These are phyloP conservation scores for Coreius guichenoti DNA, from an alignment of 2,797 vertebrate genomes.

Conservation along the genomic window DNA sequence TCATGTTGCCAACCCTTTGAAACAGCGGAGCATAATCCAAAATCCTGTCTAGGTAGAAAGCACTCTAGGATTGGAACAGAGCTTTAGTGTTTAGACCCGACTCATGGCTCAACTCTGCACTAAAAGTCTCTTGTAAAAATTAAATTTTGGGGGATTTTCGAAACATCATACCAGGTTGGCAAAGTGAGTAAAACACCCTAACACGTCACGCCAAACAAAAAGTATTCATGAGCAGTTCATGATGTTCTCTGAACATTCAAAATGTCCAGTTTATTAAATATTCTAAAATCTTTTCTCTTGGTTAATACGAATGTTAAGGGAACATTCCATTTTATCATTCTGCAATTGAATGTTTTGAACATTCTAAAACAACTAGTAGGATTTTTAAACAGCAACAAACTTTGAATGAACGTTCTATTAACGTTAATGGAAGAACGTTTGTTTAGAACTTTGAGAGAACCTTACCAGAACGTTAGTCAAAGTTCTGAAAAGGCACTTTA, in stretches of 20 bases:
- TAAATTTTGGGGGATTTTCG: neutral
- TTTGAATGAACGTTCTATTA: no score
- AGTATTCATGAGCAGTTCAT: conserved; percentile 7
- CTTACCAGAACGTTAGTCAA: neutral
- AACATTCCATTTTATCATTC: no score
- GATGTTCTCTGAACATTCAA: no score
- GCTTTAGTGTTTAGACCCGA: neutral
- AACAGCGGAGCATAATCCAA: neutral
- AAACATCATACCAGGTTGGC: neutral
- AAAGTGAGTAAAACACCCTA: no score
- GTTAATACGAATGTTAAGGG: no score
- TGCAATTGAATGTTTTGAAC: no score
- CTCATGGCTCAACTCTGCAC: neutral
- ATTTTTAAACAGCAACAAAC: no score
- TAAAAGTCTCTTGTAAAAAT: neutral
- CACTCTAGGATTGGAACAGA: neutral
- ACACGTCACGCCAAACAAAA: conserved; percentile 1
- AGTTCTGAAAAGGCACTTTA: neutral
- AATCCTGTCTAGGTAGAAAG: neutral
- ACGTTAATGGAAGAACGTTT: neutral
- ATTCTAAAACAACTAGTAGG: no score
- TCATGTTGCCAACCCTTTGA: neutral
- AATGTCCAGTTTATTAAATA: no score
- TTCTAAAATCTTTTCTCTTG: no score
- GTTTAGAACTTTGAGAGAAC: neutral